These are phyloP conservation scores for Oscheius sp. DNA, from an alignment of 2,888 invertebrate genomes.

Conservation along the genomic window DNA sequence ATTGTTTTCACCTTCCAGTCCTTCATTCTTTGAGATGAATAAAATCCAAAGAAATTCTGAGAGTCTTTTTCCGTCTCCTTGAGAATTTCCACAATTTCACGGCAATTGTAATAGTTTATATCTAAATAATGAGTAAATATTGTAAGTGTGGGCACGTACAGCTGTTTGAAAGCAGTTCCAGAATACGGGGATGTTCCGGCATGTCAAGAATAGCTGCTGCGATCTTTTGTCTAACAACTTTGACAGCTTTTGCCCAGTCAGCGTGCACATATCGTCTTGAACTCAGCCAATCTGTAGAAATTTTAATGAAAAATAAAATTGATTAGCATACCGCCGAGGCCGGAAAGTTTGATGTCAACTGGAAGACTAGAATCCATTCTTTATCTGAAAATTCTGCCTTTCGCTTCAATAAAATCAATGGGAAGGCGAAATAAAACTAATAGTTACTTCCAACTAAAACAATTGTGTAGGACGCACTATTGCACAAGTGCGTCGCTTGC, in stretches of 20 bases:
- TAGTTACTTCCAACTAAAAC: constrained; percentile 3
- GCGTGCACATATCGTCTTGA: constrained; percentile 22
- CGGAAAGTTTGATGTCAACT: constrained; percentile 25
- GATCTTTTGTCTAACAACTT: constrained; percentile 15
- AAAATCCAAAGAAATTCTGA: constrained; percentile 94
- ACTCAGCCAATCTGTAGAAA: constrained; percentile 27
- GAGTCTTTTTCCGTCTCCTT: constrained; percentile 96
- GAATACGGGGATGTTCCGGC: constrained; percentile 85
- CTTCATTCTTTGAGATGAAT: constrained; percentile 96
- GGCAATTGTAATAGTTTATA: constrained; percentile 93
- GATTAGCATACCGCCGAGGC: constrained; percentile 6
- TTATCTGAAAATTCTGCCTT: neutral
- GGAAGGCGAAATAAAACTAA: neutral
- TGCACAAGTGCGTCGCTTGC: neutral
- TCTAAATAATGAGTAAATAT: constrained; percentile 74
- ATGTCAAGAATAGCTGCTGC: constrained; percentile 78
- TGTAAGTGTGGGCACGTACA: constrained; percentile 77
- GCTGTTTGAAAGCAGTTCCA: constrained; percentile 83
- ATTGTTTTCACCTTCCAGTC: constrained; percentile 83
- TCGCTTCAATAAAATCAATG: neutral
- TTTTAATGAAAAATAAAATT: neutral
- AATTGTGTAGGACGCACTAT: neutral
- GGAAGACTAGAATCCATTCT: constrained; percentile 21
- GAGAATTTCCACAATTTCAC: constrained; percentile 89
- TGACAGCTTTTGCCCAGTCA: constrained; percentile 21